Base-by-base conservation (phyloP, 2,113 vertebrate genomes). In the Theristicus caerulescens region DNA sequence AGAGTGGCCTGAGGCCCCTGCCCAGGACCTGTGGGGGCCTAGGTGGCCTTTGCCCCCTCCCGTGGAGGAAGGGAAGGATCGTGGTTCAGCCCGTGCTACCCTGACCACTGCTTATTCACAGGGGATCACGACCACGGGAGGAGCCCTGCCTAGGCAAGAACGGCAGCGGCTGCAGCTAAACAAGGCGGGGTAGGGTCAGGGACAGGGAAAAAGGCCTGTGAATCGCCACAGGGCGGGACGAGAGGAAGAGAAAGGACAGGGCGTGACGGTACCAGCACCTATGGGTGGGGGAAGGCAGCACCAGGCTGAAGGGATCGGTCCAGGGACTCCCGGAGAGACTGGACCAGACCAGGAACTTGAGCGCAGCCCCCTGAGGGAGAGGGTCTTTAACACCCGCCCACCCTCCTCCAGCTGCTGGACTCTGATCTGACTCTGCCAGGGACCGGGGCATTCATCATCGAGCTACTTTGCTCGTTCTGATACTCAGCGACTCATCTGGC, bases 51-150 rank as follows among this genome's bases (percentile, higher is more conserved):
- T 65, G 20, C 19, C 25, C 4, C 13, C 7, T 66, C 46, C 42
- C 24, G 3, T 2, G 27, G 44, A 47, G 34, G 25, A 61, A 66
- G 25, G 82, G 13, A 9, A 69, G 25, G 16, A 16, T 3, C 38
- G 29, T 21, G 58, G 47, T 10, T 24, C 64, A 67, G 59, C 54
- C 31, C 10, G 19, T 9, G 16, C 36, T 21, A 24, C 29, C 26
- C 32, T 19, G 42, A 7, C 3, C 36, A 17, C 34, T 7, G 49
- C 40, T 55, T 14, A 6, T 0, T 2, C 27, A 1, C 1, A 2
- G 49, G 18, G 64, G 26, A 27, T 36, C 49, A 10, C 5, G 4
- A 20, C 31, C 24, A 1, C 0, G 8, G 65, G 11, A 61, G 40
- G 51, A 72, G 11, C 9, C 7, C 10, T 1, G 2, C 5, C 6